Conservation (phyloP, 2,888 invertebrate species). For the Dynastes grantii region DNA sequence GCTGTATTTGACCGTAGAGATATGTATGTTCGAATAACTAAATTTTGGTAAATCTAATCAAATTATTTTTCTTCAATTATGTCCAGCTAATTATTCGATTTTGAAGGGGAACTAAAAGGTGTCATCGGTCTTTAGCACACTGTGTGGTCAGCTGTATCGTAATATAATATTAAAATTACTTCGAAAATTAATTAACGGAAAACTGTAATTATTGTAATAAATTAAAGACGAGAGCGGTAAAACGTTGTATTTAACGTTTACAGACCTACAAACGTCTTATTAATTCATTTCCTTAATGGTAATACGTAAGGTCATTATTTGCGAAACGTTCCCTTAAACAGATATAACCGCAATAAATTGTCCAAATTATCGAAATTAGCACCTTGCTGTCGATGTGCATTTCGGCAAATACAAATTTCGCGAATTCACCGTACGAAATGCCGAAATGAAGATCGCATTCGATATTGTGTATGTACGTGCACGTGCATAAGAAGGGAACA, state of each 20-base stretch:
- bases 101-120: not conserved
- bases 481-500: constrained; percentile 31
- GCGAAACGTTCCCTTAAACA: constrained; percentile 28
- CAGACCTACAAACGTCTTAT: constrained; percentile 25
- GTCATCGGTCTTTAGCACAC: constrained; percentile 7
- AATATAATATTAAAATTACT: constrained; percentile 19
- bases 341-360: constrained; percentile 44
- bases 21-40: too few species aligned
- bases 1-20: too few species aligned
- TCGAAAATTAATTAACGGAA: constrained; percentile 23
- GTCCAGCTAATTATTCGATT: not conserved
- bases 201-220: constrained; percentile 19
- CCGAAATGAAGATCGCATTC: constrained; percentile 5
- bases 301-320: constrained; percentile 28
- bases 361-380: constrained; percentile 49
- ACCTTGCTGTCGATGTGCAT: constrained; percentile 40
- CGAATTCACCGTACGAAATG: constrained; percentile 22
- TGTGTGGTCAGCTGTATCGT: constrained; percentile 5
- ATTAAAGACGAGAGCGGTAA: not conserved
- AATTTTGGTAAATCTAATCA: too few species aligned
- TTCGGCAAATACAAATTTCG: constrained; percentile 28
- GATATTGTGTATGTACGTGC: constrained; percentile 11
- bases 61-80: too few species aligned
- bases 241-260: constrained; percentile 27
- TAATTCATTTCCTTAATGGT: constrained; percentile 40